A percentile compares a stretch with the other conserved stretches of the same genome.
Conservation (phyloP, 2,888 invertebrate species). For the Ornithoptera priamus region DNA sequence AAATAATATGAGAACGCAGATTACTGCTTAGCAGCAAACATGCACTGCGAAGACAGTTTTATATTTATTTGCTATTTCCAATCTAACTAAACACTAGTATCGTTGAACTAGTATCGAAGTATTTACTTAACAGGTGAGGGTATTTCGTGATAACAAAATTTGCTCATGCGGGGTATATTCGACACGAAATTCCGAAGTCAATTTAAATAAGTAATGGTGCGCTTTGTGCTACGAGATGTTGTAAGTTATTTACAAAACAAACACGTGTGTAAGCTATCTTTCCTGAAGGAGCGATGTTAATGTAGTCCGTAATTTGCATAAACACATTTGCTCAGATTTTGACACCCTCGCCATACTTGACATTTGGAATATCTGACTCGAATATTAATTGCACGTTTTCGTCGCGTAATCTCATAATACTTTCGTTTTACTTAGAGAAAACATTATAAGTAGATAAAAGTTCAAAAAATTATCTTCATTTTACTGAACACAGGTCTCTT, state of each 20-base stretch:
- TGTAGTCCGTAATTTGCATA: constrained; percentile 75
- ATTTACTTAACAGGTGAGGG: background rate
- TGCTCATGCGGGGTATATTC: constrained; percentile 3
- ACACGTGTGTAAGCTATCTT: constrained; percentile 41
- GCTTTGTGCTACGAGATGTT: constrained; percentile 33
- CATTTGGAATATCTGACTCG: constrained; percentile 68
- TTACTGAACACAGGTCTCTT: background rate
- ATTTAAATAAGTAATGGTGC: constrained; percentile 29
- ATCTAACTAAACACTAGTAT: background rate
- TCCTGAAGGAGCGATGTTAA: constrained; percentile 53
- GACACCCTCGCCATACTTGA: constrained; percentile 68
- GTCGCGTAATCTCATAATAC: constrained; percentile 16
- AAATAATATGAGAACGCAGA: too few relatives aligned
- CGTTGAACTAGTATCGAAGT: background rate
- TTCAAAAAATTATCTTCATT: background rate
- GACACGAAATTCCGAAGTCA: constrained; percentile 23
- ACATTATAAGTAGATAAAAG: background rate
- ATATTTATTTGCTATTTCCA: background rate
- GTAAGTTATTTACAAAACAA: constrained; percentile 56
- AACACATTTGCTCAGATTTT: constrained; percentile 72
- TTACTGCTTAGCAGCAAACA: too few relatives aligned
- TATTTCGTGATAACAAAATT: constrained; percentile 4
- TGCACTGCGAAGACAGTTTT: too few relatives aligned
- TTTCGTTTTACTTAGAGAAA: background rate
- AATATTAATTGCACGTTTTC: constrained; percentile 44